Percentiles rank a stretch among this genome's conserved stretches.
Evolutionary conservation across 92 coral and sea anemone species (phyloP).

Genomic region (Palythoa caribaeorum): DNA sequence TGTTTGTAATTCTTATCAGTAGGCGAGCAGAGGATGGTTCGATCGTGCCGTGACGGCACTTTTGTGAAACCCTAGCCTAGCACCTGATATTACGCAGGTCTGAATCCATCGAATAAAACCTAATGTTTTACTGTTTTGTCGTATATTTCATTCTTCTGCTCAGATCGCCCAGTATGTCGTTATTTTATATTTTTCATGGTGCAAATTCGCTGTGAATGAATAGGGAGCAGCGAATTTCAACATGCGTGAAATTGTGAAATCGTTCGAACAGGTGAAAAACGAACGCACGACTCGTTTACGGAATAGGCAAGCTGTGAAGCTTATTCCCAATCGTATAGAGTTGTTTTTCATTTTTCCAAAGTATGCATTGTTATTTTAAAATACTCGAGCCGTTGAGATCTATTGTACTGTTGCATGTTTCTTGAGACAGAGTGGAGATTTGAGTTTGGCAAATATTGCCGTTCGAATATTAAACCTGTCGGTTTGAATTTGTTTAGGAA

Average conservation of each 20-base stretch:
- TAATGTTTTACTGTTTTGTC: not conserved
- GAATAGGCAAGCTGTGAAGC: not conserved
- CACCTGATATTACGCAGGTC: not conserved
- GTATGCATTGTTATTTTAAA: not conserved
- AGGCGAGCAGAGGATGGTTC: not conserved
- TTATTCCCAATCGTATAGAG: not conserved
- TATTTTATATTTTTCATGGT: not conserved
- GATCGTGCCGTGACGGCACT: not conserved
- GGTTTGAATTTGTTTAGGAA: not conserved
- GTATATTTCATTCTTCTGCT: not conserved
- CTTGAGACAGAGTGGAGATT: constrained; percentile 1
- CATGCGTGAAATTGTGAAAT: not conserved
- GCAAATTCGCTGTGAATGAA: not conserved
- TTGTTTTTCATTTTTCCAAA: not conserved
- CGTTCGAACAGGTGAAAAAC: not conserved
- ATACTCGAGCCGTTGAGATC: not conserved
- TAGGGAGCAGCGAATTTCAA: not conserved
- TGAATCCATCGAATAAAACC: not conserved
- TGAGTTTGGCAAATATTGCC: not conserved
- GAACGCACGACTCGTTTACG: not conserved
- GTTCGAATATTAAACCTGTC: not conserved
- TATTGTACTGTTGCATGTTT: not conserved
- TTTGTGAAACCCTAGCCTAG: constrained; percentile 14
- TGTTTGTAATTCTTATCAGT: not conserved
- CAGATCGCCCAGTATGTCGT: not conserved